These are phyloP conservation scores for Dicrostonyx torquatus DNA, from an alignment of 2,797 vertebrate genomes.

Conservation along the genomic window DNA sequence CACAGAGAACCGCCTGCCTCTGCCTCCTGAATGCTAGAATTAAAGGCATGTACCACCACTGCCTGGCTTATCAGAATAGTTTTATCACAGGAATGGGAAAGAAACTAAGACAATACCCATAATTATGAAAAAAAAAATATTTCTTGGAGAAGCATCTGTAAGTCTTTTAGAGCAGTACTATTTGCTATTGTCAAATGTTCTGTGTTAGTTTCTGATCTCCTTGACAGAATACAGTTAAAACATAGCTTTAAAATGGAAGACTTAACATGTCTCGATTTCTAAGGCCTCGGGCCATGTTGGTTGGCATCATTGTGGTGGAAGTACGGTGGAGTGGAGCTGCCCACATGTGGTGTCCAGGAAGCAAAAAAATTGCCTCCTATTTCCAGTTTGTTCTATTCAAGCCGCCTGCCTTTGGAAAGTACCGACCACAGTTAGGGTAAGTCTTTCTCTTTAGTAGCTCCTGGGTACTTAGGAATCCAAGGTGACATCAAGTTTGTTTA, in stretches of 20 bases:
- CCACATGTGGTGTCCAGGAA: not conserved
- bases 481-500: not conserved
- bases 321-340: not conserved
- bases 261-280: not conserved
- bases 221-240: not conserved
- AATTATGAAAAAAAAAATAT: not conserved
- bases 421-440: not conserved
- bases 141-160: not conserved
- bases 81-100: not conserved
- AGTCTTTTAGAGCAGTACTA: slow-evolving; percentile 11
- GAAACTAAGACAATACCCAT: not conserved
- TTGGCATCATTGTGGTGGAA: not conserved
- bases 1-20: too few species aligned
- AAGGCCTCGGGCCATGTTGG: not conserved
- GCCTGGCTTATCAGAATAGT: not conserved
- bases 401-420: not conserved
- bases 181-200: not conserved
- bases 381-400: not conserved
- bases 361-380: not conserved
- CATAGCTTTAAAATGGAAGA: not conserved
- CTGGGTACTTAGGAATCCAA: not conserved
- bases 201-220: not conserved
- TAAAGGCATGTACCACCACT: too few species aligned
- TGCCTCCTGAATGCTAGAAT: too few species aligned
- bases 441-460: not conserved